These are phyloP conservation scores for Palythoa heliodiscus DNA, from an alignment of 92 coral and sea anemone genomes.

Conservation along the genomic window DNA sequence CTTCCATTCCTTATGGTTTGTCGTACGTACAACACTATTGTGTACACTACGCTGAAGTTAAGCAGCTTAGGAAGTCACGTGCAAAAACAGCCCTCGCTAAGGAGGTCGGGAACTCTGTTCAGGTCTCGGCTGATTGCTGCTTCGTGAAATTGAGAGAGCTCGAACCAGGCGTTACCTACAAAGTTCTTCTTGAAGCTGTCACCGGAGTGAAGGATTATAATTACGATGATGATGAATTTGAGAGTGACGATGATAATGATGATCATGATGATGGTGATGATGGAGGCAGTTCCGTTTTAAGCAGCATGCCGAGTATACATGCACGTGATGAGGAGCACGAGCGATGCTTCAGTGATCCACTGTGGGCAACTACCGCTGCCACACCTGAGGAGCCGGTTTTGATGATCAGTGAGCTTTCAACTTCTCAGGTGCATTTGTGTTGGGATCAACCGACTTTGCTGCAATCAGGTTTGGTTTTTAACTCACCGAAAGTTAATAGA, in stretches of 20 bases:
- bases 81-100: conserved; percentile 39
- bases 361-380: conserved; percentile 66
- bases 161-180: conserved; percentile 78
- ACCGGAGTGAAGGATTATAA: conserved; percentile 46
- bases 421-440: conserved; percentile 64
- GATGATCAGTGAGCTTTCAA: conserved; percentile 63
- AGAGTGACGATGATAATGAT: conserved; percentile 45
- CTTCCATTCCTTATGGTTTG: conserved; percentile 64
- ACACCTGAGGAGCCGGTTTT: conserved; percentile 74
- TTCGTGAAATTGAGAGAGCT: conserved; percentile 46
- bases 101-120: conserved; percentile 44
- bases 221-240: conserved; percentile 52
- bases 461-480: conserved; percentile 49
- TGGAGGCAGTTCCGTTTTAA: conserved; percentile 42
- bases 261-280: conserved; percentile 10
- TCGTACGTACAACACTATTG: conserved; percentile 49
- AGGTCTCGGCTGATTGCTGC: conserved; percentile 50
- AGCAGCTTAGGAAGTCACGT: conserved; percentile 57
- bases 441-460: conserved; percentile 72
- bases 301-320: conserved; percentile 45
- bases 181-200: conserved; percentile 66
- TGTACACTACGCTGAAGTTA: conserved; percentile 71
- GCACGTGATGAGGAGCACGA: conserved; percentile 44
- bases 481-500: too few species aligned
- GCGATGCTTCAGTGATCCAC: conserved; percentile 59